phyloP scores from a whole-genome alignment of 2,888 invertebrate genomes.

The Drosophila peninsularis region DNA sequence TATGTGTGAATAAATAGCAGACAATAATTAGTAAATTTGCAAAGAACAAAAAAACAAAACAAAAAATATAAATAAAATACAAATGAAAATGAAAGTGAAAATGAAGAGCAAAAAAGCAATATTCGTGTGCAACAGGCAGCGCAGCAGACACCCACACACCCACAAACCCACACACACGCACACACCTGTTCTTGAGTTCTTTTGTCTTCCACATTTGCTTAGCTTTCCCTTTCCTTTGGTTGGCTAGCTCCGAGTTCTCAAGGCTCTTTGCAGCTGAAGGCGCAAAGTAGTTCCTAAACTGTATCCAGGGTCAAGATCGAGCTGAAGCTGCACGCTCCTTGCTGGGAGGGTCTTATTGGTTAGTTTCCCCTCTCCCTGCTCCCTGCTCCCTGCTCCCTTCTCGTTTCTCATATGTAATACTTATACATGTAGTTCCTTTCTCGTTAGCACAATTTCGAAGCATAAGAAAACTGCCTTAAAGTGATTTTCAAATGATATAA shows the following conservation, averaged over 20 bases:
- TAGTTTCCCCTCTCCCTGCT: too few species aligned
- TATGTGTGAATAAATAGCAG: conserved; percentile 80
- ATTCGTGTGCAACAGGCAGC: conserved; percentile 39
- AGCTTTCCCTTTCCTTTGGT: background rate
- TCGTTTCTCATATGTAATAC: conserved; percentile 5
- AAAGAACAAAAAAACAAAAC: conserved; percentile 36
- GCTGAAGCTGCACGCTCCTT: conserved; percentile 2
- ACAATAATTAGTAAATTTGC: conserved; percentile 80
- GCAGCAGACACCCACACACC: conserved; percentile 24
- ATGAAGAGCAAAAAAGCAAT: conserved; percentile 36
- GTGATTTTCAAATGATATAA: conserved; percentile 71
- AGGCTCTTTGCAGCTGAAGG: conserved; percentile 27
- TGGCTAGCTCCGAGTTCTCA: conserved; percentile 12
- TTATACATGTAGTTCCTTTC: conserved; percentile 58
- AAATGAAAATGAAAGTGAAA: conserved; percentile 7
- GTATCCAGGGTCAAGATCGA: conserved; percentile 22
- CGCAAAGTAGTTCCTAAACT: conserved; percentile 61
- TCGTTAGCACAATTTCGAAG: conserved; percentile 60
- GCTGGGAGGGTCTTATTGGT: conserved; percentile 1
- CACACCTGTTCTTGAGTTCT: background rate
- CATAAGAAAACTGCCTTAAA: conserved; percentile 77
- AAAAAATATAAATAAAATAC: conserved; percentile 19
- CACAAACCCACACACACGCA: conserved; percentile 17
- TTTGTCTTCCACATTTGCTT: conserved; percentile 7
- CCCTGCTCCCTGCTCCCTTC: background rate